Evolutionary conservation across 2,797 vertebrate genomes (phyloP).

Genomic region (Pseudotriccus pelzelni): DNA sequence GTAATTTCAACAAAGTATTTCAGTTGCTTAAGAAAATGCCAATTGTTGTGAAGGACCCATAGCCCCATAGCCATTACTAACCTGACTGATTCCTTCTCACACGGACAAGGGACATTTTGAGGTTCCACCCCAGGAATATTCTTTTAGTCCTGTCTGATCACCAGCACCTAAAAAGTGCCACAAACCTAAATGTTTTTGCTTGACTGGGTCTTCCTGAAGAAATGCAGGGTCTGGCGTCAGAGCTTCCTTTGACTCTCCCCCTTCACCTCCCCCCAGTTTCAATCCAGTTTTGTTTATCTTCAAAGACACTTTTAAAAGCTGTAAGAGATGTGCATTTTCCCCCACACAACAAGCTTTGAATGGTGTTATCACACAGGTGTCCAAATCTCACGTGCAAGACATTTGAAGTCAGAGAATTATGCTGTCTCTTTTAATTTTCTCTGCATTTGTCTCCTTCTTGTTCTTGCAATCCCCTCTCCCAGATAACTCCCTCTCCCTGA

Average conservation of each 20-base stretch:
- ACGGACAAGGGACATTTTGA: neutral
- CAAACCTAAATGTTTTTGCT: neutral
- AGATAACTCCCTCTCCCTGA: neutral
- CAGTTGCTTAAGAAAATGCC: neutral
- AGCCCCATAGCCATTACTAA: neutral
- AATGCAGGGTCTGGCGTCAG: neutral
- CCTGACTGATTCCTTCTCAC: neutral
- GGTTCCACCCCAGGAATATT: neutral
- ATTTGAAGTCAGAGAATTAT: slow-evolving; percentile 4
- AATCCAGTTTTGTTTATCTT: neutral
- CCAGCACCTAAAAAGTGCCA: neutral
- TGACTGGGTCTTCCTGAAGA: neutral
- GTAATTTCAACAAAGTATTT: neutral
- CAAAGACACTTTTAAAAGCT: neutral
- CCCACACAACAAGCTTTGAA: neutral
- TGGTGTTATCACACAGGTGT: neutral
- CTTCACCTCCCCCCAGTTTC: rapidly evolving
- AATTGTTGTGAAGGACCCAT: neutral
- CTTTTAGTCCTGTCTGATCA: neutral
- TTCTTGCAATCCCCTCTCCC: neutral
- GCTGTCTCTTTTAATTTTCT: slow-evolving; percentile 47
- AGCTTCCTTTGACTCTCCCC: neutral
- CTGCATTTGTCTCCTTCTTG: neutral
- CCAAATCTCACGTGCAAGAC: neutral
- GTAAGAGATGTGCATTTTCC: neutral